Conservation (phyloP, 1,140 invertebrate species). For the Camponotus pennsylvanicus region DNA sequence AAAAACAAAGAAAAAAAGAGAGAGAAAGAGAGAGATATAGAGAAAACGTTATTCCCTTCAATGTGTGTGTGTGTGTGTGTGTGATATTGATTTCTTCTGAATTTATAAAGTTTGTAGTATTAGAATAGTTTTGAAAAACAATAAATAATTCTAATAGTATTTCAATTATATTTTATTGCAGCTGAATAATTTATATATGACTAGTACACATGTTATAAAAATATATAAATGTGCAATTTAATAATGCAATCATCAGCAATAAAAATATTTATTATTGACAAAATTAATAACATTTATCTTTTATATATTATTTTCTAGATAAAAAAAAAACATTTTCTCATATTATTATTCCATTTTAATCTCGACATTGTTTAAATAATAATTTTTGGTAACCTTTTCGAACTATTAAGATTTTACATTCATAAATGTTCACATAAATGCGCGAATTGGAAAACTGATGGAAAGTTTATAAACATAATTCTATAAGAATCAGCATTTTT, state of each 20-base stretch:
- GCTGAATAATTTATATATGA: neutral
- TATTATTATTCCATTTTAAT: constrained; percentile 21
- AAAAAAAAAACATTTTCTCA: neutral
- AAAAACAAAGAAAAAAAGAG: neutral
- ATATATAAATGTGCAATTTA: too few relatives aligned
- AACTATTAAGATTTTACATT: neutral
- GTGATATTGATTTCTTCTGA: neutral
- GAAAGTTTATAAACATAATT: constrained; percentile 11
- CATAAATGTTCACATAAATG: constrained; percentile 8
- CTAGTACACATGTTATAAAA: too few relatives aligned
- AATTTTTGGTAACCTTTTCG: neutral
- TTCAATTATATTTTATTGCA: neutral
- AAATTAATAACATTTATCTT: neutral
- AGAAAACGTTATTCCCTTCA: neutral
- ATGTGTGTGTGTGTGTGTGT: too few relatives aligned
- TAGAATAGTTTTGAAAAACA: neutral
- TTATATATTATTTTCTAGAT: neutral
- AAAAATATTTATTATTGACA: too few relatives aligned
- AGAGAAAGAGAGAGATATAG: neutral
- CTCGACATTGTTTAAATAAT: neutral
- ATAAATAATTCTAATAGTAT: neutral
- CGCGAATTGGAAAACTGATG: neutral
- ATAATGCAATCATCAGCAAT: too few relatives aligned
- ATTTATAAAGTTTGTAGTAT: neutral
- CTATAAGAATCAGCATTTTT: neutral